A percentile compares a stretch with the other conserved stretches of the same genome.
Evolutionary conservation across 2,113 vertebrate species (phyloP).

Genomic region (Camarhynchus parvulus): DNA sequence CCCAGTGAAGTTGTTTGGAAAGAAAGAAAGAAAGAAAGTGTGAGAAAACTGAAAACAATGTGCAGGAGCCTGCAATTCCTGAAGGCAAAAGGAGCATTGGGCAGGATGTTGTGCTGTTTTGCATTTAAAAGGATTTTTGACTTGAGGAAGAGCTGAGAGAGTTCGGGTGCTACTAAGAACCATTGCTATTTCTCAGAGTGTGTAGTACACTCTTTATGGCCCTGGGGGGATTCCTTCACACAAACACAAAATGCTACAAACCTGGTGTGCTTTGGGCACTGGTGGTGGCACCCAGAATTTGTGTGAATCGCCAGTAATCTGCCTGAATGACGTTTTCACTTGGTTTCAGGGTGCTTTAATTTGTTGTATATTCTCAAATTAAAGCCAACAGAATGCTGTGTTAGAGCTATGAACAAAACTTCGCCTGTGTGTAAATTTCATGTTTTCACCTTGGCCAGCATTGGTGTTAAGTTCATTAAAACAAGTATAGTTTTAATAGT

Average conservation of each 20-base stretch:
- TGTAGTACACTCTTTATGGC: not conserved
- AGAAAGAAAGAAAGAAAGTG: not conserved
- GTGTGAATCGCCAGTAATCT: not conserved
- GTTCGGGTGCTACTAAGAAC: not conserved
- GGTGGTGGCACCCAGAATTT: not conserved
- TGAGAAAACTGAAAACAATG: not conserved
- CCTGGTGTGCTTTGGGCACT: not conserved
- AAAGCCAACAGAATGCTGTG: not conserved
- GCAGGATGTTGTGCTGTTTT: not conserved
- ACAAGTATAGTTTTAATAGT: not conserved
- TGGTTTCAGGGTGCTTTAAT: not conserved
- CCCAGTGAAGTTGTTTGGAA: not conserved
- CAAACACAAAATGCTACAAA: not conserved
- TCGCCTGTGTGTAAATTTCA: not conserved
- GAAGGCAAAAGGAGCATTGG: not conserved
- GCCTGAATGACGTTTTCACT: not conserved
- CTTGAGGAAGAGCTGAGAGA: not conserved
- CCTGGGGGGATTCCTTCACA: not conserved
- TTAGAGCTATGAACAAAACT: not conserved
- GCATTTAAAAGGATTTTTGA: not conserved
- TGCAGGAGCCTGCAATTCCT: not conserved
- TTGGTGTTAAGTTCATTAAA: not conserved
- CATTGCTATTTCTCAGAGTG: not conserved
- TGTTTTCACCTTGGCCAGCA: not conserved
- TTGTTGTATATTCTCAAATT: not conserved